Conservation (phyloP, 2,888 invertebrate species). For the Endotricha flammealis region DNA sequence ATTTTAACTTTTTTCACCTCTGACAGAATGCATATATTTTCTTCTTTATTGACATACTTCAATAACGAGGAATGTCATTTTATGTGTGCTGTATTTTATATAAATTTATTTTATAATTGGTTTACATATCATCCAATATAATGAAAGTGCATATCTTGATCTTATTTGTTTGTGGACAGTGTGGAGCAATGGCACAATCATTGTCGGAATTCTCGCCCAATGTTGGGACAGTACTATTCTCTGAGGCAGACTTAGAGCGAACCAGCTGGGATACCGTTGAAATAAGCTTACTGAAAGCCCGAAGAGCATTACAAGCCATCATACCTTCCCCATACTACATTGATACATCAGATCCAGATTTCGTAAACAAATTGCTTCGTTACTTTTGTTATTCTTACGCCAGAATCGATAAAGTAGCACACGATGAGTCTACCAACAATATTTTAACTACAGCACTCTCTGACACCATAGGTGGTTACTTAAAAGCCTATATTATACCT, state of each 20-base stretch:
- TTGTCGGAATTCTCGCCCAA: conserved; percentile 27
- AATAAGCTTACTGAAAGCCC: conserved; percentile 41
- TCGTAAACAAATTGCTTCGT: conserved; percentile 33
- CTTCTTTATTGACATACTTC: not conserved
- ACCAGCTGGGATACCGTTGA: conserved; percentile 38
- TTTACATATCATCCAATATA: conserved; percentile 31
- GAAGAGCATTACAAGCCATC: conserved; percentile 46
- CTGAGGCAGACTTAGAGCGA: conserved; percentile 32
- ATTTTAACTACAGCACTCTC: conserved; percentile 59
- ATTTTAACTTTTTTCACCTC: no score
- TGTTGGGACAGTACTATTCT: conserved; percentile 59
- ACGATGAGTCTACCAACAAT: conserved; percentile 27
- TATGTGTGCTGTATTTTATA: conserved; percentile 41
- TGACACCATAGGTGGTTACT: conserved; percentile 78
- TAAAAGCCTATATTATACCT: conserved; percentile 79
- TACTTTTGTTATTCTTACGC: conserved; percentile 44
- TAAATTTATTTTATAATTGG: conserved; percentile 45
- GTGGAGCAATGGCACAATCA: conserved; percentile 15
- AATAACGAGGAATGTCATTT: conserved; percentile 21
- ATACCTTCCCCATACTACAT: conserved; percentile 40
- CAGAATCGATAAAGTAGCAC: conserved; percentile 37
- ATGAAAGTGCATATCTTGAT: conserved; percentile 28
- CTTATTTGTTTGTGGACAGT: not conserved
- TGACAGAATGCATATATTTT: not conserved
- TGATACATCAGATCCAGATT: conserved; percentile 37